Evolutionary conservation across 1,140 invertebrate species (phyloP).

Genomic region (Subanguina moxae): DNA sequence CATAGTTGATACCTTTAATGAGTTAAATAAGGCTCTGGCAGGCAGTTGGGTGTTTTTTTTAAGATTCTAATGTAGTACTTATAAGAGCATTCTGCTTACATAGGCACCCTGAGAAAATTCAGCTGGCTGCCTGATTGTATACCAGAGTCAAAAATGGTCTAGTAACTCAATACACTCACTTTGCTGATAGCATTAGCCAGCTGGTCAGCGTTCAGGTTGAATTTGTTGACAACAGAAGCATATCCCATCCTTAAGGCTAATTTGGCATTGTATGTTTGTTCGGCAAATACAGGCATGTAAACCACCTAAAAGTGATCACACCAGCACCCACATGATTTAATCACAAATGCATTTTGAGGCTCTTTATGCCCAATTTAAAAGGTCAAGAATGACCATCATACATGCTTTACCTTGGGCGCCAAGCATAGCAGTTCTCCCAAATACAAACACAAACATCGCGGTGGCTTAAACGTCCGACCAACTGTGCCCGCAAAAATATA

Average conservation of each 20-base stretch:
- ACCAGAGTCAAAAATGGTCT: background rate
- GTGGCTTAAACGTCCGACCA: too few relatives aligned
- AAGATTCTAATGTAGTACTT: too few relatives aligned
- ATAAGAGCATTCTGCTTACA: background rate
- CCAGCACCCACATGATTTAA: too few relatives aligned
- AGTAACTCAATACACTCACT: slow-evolving; percentile 4
- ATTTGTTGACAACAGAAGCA: slow-evolving; percentile 24
- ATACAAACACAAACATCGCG: too few relatives aligned
- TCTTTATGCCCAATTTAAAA: too few relatives aligned
- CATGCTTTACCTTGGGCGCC: too few relatives aligned
- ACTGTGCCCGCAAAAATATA: too few relatives aligned
- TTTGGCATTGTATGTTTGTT: slow-evolving; percentile 41
- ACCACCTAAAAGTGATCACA: background rate
- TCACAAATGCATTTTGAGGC: too few relatives aligned
- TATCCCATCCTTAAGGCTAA: slow-evolving; percentile 27
- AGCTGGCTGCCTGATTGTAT: background rate
- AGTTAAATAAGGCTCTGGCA: background rate
- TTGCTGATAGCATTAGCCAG: slow-evolving; percentile 18
- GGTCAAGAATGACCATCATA: too few relatives aligned
- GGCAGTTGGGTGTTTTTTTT: background rate
- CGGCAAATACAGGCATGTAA: slow-evolving; percentile 35
- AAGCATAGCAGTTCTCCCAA: too few relatives aligned
- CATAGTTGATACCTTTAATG: background rate
- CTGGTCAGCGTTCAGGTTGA: slow-evolving; percentile 21
- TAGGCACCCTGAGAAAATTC: background rate